These are phyloP conservation scores for Lipophrys pholis DNA, from an alignment of 2,113 vertebrate species.

Conservation along the genomic window DNA sequence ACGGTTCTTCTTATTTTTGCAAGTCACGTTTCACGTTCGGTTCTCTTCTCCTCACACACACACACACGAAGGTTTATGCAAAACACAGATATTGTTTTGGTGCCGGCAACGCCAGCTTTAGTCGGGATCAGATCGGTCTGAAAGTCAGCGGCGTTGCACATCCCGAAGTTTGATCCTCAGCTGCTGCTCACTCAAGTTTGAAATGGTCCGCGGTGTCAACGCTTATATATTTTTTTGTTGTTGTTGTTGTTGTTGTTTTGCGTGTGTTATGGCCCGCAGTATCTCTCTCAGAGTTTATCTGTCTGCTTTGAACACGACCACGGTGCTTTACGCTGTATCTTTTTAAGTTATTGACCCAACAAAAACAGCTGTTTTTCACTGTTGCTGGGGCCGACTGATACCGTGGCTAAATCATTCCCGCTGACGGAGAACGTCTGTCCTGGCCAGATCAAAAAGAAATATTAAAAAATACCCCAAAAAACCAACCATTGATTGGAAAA, in stretches of 20 bases:
- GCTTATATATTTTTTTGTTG: slow-evolving; percentile 8
- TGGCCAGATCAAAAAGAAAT: slow-evolving; percentile 12
- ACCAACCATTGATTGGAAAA: too few species aligned
- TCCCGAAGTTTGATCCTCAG: background rate
- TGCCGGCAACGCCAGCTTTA: too few species aligned
- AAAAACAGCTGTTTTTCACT: slow-evolving; percentile 30
- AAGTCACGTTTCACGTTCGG: too few species aligned
- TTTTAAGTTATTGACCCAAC: slow-evolving; percentile 30
- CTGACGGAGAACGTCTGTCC: slow-evolving; percentile 7
- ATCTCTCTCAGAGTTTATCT: slow-evolving; percentile 18
- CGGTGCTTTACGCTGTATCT: slow-evolving; percentile 6
- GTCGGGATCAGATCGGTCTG: too few species aligned
- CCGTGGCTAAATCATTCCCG: slow-evolving; percentile 17
- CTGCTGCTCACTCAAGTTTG: slow-evolving; percentile 17
- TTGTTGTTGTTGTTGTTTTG: background rate
- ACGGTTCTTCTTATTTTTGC: too few species aligned
- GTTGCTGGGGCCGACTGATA: slow-evolving; percentile 2
- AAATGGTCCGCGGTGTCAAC: slow-evolving; percentile 26
- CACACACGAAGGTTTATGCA: too few species aligned
- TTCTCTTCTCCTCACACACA: too few species aligned
- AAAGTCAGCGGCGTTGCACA: too few species aligned
- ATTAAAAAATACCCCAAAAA: background rate
- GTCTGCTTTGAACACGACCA: slow-evolving; percentile 35
- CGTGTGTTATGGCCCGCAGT: slow-evolving; percentile 28
- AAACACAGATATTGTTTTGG: too few species aligned